A percentile compares a stretch with the other conserved stretches of the same genome.
These are phyloP conservation scores for Thalassarche chlororhynchos DNA, from an alignment of 2,113 vertebrate species.

Conservation along the genomic window DNA sequence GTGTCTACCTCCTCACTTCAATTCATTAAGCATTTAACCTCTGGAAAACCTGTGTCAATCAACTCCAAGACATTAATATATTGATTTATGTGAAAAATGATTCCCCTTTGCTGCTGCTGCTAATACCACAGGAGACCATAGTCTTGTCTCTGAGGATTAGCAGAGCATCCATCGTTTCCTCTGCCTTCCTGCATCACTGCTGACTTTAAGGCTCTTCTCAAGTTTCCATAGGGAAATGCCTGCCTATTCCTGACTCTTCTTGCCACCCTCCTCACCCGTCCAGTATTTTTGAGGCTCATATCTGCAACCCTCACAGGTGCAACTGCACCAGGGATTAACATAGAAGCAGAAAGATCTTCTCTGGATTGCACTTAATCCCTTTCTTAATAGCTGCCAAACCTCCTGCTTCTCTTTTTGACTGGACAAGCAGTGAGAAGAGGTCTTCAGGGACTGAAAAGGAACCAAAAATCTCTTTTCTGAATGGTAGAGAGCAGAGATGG, in stretches of 20 bases:
- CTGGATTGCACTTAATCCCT: background rate
- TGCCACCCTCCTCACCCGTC: background rate
- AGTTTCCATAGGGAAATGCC: background rate
- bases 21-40: background rate
- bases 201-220: background rate
- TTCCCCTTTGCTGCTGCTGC: background rate
- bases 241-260: background rate
- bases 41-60: background rate
- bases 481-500: background rate
- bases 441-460: background rate
- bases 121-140: background rate
- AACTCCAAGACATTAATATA: background rate
- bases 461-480: background rate
- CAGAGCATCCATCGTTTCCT: accelerated
- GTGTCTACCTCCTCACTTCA: background rate
- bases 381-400: background rate
- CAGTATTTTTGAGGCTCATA: background rate
- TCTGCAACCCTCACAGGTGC: background rate
- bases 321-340: background rate
- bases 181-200: background rate
- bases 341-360: background rate
- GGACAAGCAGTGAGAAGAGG: background rate
- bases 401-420: background rate
- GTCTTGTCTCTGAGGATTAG: background rate
- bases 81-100: background rate